Conservation (phyloP, 1,140 invertebrate species). For the Drosophila sp. region DNA sequence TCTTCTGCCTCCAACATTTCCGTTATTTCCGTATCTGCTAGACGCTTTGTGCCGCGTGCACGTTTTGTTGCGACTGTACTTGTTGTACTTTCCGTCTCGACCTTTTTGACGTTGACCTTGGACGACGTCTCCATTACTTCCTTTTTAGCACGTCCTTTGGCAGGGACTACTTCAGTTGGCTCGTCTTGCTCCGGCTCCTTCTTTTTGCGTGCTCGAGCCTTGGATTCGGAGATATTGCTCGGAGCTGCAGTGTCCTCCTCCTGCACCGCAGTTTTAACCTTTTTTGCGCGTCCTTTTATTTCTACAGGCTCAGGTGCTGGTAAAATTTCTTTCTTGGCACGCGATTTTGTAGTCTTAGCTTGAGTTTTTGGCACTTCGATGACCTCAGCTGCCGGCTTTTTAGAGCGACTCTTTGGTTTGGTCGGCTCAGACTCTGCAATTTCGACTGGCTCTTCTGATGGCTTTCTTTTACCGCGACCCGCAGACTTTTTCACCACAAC, state of each 20-base stretch:
- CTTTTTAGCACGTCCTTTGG: constrained; percentile 43
- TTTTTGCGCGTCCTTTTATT: constrained; percentile 26
- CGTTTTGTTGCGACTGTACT: constrained; percentile 22
- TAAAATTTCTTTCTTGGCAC: constrained; percentile 44
- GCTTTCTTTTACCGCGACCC: constrained; percentile 14
- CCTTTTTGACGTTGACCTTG: constrained; percentile 32
- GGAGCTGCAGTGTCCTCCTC: constrained; percentile 10
- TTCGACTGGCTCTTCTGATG: constrained; percentile 1
- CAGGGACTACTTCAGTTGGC: background rate
- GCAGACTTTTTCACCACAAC: constrained; percentile 1
- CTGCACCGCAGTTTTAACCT: constrained; percentile 11
- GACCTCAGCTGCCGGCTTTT: constrained; percentile 46
- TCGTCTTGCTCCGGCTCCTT: constrained; percentile 31
- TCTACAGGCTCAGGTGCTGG: background rate
- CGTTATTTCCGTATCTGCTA: constrained; percentile 47
- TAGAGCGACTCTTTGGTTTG: constrained; percentile 54
- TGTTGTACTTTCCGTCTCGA: constrained; percentile 2
- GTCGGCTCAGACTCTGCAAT: constrained; percentile 22
- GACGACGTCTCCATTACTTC: constrained; percentile 3
- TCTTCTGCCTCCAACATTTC: constrained; percentile 39
- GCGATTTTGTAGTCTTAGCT: constrained; percentile 21
- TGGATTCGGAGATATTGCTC: constrained; percentile 28
- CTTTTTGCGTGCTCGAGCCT: constrained; percentile 73
- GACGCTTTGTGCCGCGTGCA: constrained; percentile 29
- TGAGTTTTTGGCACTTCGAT: constrained; percentile 29